Conservation (phyloP, 2,888 invertebrate genomes). For the Silvanus unidentatus region DNA sequence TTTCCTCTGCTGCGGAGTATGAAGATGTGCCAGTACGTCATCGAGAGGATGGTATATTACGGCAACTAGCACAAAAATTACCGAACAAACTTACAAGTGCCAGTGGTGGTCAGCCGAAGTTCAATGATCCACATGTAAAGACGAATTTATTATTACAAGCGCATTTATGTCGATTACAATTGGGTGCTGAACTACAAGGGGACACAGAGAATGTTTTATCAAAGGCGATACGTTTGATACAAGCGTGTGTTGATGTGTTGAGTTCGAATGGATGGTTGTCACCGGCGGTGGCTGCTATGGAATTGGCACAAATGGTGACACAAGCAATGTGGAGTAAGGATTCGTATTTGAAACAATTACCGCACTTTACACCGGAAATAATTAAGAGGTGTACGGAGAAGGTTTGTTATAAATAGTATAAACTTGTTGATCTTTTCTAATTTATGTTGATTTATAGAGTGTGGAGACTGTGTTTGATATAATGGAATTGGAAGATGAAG, state of each 20-base stretch:
- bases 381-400: conserved; percentile 89
- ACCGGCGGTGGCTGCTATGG: conserved; percentile 99
- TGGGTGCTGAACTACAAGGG: conserved; percentile 93
- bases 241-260: conserved; percentile 92
- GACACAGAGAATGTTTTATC: conserved; percentile 89
- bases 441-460: conserved; percentile 41
- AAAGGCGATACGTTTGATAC: conserved; percentile 77
- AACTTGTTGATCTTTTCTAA: not conserved
- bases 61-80: conserved; percentile 50
- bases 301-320: conserved; percentile 98
- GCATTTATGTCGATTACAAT: conserved; percentile 87
- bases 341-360: conserved; percentile 92
- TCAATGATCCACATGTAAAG: conserved; percentile 95
- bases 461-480: conserved; percentile 94
- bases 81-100: conserved; percentile 59
- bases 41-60: conserved; percentile 84
- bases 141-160: conserved; percentile 94
- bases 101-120: conserved; percentile 64
- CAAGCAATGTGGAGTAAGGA: conserved; percentile 99
- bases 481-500: conserved; percentile 91
- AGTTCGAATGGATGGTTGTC: conserved; percentile 97
- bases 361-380: conserved; percentile 86
- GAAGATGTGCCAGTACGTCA: conserved; percentile 91
- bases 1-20: conserved; percentile 96
- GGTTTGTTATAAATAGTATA: conserved; percentile 51